Percentiles rank a stretch among this genome's conserved stretches.
Evolutionary conservation across 2,888 invertebrate genomes (phyloP).

Genomic region (Erebia ligea): DNA sequence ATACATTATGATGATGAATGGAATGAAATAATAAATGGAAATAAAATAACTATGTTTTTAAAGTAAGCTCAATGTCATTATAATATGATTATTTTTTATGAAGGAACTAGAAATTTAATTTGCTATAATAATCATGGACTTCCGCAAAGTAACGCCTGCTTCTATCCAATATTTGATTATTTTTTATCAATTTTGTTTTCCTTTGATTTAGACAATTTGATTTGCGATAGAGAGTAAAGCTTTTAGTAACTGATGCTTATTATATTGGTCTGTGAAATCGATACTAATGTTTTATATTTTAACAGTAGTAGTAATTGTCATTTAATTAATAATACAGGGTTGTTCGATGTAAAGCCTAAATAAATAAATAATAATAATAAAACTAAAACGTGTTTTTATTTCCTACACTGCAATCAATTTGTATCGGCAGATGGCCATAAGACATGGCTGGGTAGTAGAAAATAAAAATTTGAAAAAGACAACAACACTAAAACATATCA

Average conservation of each 20-base stretch:
- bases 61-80: no score
- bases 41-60: no score
- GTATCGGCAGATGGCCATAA: background rate
- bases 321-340: slow-evolving; percentile 21
- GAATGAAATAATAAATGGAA: no score
- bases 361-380: slow-evolving; percentile 8
- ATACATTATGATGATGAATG: no score
- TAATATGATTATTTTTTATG: no score
- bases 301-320: background rate
- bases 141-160: no score
- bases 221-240: background rate
- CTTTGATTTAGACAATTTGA: no score
- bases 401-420: background rate
- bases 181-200: background rate
- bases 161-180: no score
- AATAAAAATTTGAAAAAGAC: slow-evolving; percentile 2
- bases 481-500: background rate
- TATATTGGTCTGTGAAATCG: background rate
- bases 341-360: slow-evolving; percentile 21
- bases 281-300: background rate
- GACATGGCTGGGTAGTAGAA: background rate
- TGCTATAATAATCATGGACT: no score
- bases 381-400: slow-evolving; percentile 6
- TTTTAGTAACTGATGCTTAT: background rate
- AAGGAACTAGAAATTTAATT: no score